Base-by-base conservation (phyloP, 2,797 vertebrate species). In the Sternotherus odoratus region DNA sequence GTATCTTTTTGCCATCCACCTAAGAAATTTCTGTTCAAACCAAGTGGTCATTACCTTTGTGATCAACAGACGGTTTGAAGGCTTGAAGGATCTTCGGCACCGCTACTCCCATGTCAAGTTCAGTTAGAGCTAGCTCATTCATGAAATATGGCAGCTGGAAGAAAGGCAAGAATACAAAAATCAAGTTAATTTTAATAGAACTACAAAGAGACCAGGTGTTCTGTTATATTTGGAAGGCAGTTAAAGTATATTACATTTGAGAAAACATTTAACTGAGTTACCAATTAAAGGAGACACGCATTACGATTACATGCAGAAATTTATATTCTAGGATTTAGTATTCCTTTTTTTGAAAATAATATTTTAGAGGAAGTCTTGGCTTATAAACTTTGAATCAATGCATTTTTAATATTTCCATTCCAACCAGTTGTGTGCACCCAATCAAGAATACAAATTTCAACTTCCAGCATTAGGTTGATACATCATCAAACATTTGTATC, bases 101-200 rank as follows among this genome's bases (percentile, higher is more conserved):
- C 93, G 98, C 98, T 81, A 98, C 98, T 79, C 99, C 99, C 99
- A 99, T 99, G 97, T 99, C 99, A 87, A 99, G 98, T 96, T 99
- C 99, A 12, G 98, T 99, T 93, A 99, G 98, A 6, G 99, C 99
- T 79, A 99, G 97, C 95, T 99, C 99, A 90, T 99, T 99, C 99
- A 99, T 99, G 97, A 99, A 99, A 98, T 99, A 99, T 9, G 99
- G 99, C 96, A 99, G 97, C 99, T 99, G 94, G 82, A 92, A 90
- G 57, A 83, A 79, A 89, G 75, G 51, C 63, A 1, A 95, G 53
- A 86, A 87, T 12, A 26, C 4, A 12, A 60, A 77, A 82, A 84
- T 36, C 9, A 94, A 92, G 79, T 16, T 57, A 23, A 7, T 9
- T 1, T 74, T 33, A 88, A 28, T 33, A 8, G 19, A 39, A 74